These are phyloP conservation scores for Timema podura DNA, from an alignment of 2,888 invertebrate species.

Conservation along the genomic window DNA sequence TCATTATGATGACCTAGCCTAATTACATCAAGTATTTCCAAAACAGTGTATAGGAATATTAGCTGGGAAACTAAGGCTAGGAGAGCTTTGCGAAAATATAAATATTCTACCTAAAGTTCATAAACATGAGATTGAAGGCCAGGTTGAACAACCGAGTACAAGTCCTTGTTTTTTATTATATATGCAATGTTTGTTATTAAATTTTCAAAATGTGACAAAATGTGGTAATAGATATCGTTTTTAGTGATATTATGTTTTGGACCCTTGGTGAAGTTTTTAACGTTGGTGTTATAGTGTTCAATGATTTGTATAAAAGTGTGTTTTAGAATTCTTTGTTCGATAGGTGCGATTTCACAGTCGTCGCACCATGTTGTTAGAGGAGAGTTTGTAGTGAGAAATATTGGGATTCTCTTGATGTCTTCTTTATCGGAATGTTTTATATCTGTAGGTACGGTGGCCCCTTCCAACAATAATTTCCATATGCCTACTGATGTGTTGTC, in stretches of 20 bases:
- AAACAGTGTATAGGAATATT: too few species aligned
- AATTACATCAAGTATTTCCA: too few species aligned
- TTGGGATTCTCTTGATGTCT: neutral
- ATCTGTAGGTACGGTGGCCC: neutral
- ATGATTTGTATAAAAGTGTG: neutral
- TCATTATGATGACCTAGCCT: too few species aligned
- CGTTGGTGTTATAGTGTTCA: neutral
- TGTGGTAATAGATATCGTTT: neutral
- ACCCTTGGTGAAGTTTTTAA: neutral
- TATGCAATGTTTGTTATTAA: neutral
- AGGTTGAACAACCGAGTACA: too few species aligned
- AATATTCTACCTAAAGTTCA: too few species aligned
- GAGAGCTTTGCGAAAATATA: too few species aligned
- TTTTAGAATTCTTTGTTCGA: neutral
- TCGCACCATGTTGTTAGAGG: neutral
- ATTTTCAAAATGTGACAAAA: neutral
- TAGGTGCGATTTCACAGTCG: neutral
- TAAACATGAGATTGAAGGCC: too few species aligned
- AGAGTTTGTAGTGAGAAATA: neutral
- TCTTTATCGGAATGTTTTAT: neutral
- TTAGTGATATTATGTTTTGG: neutral
- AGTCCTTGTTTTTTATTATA: neutral
- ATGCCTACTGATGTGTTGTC: neutral
- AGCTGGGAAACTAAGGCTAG: too few species aligned
- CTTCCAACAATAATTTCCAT: neutral